Percentiles rank a stretch among this genome's conserved stretches.
phyloP scores from a whole-genome alignment of 2,888 invertebrate genomes.

The Eupithecia abbreviata region DNA sequence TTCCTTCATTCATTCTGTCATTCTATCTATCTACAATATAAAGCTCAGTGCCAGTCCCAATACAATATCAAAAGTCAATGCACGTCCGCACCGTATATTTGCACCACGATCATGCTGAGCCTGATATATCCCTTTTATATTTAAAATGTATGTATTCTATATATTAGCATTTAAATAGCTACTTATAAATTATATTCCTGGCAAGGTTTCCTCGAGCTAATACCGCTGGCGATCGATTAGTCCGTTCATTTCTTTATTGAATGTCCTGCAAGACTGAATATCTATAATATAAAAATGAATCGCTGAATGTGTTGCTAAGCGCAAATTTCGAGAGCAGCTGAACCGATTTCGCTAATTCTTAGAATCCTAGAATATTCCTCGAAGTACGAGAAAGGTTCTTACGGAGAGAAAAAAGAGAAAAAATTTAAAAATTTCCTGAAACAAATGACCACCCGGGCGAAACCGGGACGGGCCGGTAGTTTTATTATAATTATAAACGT shows the following conservation, averaged over 20 bases:
- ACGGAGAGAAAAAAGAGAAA: too few relatives aligned
- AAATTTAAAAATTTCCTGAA: too few relatives aligned
- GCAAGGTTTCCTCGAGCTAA: background rate
- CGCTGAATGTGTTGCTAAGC: too few relatives aligned
- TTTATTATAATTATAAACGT: background rate
- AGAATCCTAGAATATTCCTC: too few relatives aligned
- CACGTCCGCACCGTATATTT: conserved; percentile 10
- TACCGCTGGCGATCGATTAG: background rate
- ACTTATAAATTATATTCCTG: conserved; percentile 2
- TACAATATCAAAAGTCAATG: conserved; percentile 11
- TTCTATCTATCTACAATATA: too few relatives aligned
- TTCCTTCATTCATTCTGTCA: too few relatives aligned
- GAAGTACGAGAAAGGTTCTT: too few relatives aligned
- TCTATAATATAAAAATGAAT: background rate
- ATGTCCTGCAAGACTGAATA: background rate
- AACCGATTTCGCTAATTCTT: too few relatives aligned
- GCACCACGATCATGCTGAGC: background rate
- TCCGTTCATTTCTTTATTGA: background rate
- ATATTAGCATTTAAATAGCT: conserved; percentile 15
- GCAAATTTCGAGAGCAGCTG: too few relatives aligned
- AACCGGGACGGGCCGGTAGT: too few relatives aligned
- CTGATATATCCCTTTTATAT: conserved; percentile 6
- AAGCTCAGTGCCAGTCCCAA: background rate
- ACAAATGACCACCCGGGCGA: too few relatives aligned
- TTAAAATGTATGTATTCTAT: conserved; percentile 12